Evolutionary conservation across 2,113 vertebrate genomes (phyloP).

Genomic region (Australoheros scitulus): DNA sequence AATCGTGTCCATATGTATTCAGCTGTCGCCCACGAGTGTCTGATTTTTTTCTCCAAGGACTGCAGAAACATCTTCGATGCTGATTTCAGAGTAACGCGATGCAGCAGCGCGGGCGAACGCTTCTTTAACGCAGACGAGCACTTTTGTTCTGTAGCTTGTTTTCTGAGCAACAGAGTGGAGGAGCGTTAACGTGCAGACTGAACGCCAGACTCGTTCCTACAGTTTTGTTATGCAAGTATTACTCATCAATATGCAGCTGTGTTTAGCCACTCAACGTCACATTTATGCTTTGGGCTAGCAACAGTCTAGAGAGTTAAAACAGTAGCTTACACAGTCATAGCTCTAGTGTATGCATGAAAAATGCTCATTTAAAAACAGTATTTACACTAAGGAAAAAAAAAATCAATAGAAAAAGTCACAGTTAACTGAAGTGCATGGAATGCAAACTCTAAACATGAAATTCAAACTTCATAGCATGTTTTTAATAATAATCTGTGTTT

Average conservation of each 20-base stretch:
- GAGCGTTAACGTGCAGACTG: constrained; percentile 44
- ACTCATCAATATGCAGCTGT: constrained; percentile 43
- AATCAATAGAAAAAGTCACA: constrained; percentile 75
- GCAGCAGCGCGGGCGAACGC: constrained; percentile 32
- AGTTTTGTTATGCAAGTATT: constrained; percentile 50
- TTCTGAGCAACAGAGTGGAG: constrained; percentile 24
- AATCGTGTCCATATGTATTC: constrained; percentile 60
- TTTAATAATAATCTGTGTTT: constrained; percentile 74
- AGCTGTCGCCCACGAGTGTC: constrained; percentile 33
- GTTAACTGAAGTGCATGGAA: constrained; percentile 85
- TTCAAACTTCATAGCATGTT: constrained; percentile 81
- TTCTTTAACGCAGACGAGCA: constrained; percentile 42
- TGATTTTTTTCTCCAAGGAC: background rate
- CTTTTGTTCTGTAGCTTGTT: constrained; percentile 32
- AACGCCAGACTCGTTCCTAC: constrained; percentile 56
- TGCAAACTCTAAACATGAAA: constrained; percentile 81
- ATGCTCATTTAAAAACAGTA: constrained; percentile 82
- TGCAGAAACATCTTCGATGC: constrained; percentile 51
- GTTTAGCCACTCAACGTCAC: constrained; percentile 64
- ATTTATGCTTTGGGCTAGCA: constrained; percentile 74
- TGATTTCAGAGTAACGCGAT: constrained; percentile 36
- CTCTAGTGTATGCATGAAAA: constrained; percentile 78
- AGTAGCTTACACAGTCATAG: constrained; percentile 85
- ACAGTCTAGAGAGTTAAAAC: constrained; percentile 81
- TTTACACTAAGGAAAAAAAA: constrained; percentile 81